A percentile compares a stretch with the other conserved stretches of the same genome.
Evolutionary conservation across 2,113 vertebrate species (phyloP).

Genomic region (Nycticryphes semicollaris): DNA sequence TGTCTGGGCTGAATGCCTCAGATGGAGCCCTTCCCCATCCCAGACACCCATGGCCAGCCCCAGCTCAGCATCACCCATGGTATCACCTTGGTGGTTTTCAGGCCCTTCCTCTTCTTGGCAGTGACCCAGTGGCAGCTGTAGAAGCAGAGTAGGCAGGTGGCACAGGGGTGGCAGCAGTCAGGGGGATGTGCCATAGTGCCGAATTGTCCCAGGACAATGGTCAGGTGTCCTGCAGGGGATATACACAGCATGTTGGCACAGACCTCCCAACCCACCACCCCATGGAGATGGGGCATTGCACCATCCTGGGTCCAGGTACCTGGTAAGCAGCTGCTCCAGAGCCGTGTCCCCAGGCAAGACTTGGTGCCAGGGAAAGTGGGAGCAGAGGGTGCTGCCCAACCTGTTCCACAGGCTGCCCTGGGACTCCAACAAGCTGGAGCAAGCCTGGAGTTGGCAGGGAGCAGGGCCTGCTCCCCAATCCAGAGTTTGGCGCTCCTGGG

Average conservation of each 20-base stretch:
- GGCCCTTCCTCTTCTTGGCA: constrained; percentile 31
- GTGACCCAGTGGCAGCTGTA: constrained; percentile 77
- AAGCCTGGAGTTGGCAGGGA: background rate
- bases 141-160: constrained; percentile 70
- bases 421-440: background rate
- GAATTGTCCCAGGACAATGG: background rate
- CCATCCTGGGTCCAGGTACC: background rate
- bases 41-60: background rate
- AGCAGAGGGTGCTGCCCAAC: background rate
- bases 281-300: background rate
- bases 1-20: background rate
- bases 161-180: constrained; percentile 28
- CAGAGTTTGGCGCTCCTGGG: background rate
- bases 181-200: constrained; percentile 55
- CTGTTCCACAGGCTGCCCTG: background rate
- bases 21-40: background rate
- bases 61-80: background rate
- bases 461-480: background rate
- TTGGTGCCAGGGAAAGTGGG: background rate
- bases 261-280: background rate
- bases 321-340: background rate
- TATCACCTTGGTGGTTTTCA: constrained; percentile 72
- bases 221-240: background rate
- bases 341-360: background rate
- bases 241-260: background rate